phyloP scores from a whole-genome alignment of 1,140 invertebrate genomes.

The Cyrtorhinus lividipennis region DNA sequence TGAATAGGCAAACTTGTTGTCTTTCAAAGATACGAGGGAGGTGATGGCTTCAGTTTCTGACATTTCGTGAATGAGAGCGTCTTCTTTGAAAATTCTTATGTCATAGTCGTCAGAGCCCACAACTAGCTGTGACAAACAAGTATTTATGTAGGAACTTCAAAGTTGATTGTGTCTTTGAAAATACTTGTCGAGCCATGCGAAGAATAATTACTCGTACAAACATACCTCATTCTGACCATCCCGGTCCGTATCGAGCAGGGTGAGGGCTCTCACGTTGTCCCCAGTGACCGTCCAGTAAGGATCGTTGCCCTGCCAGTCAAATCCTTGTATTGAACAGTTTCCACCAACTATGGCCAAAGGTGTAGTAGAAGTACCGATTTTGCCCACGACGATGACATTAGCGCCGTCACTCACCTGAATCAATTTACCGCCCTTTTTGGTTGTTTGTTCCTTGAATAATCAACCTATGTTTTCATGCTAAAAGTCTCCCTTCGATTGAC shows the following conservation, averaged over 20 bases:
- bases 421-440: no score
- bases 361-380: conserved; percentile 44
- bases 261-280: conserved; percentile 70
- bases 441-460: no score
- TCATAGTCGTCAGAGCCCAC: conserved; percentile 83
- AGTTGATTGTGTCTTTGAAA: no score
- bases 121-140: conserved; percentile 47
- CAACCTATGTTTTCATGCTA: no score
- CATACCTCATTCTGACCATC: conserved; percentile 74
- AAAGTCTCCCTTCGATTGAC: no score
- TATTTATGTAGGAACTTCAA: no score
- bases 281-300: conserved; percentile 84
- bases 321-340: conserved; percentile 74
- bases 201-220: no score
- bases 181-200: no score
- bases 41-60: conserved; percentile 77
- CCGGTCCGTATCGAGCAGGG: conserved; percentile 68
- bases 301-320: conserved; percentile 67
- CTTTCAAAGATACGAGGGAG: conserved; percentile 45
- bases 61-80: conserved; percentile 67
- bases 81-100: conserved; percentile 72
- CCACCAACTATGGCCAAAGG: conserved; percentile 68
- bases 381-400: conserved; percentile 58
- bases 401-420: conserved; percentile 67
- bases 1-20: conserved; percentile 72